Evolutionary conservation across 1,140 invertebrate genomes (phyloP), one percentile per base, ranked within the genome.

Genomic region (Microplitis mediator): DNA sequence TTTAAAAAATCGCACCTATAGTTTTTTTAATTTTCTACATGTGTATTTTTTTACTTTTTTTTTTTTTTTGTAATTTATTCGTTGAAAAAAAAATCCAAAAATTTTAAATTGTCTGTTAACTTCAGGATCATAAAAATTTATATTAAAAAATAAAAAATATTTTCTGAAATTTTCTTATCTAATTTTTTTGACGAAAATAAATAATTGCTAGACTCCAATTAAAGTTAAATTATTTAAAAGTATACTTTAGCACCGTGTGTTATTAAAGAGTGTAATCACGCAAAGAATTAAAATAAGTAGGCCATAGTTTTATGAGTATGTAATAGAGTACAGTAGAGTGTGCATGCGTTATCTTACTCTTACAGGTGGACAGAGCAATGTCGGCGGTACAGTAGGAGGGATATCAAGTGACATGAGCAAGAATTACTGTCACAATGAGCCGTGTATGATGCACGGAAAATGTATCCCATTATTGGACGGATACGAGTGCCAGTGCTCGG

Each of bases 381-480:
- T 77, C 58, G 78, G 74, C 35, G 80, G 77, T 74, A 72, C 72
- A 74, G 74, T 76, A 45, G 34, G 72, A 13, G 45, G 71, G 70
- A 68, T 74, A 58, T 74, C 77, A 71, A 70, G 58, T 39, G 63
- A 51, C 69, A 74, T 86, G 64, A 86, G 89, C 31, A 88, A 90
- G 71, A 93, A 95, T 85, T 90, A 90, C 78, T 96, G 95, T 82
- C 86, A 90, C 74, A 90, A 91, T 80, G 92, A 94, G 78, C 94
- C 94, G 6, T 96, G 95, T 85, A 91, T 94, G 90, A 89, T 90
- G 76, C 92, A 92, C 81, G 94, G 94, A 69, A 91, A 90, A 69
- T 95, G 94, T 84, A 90, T 93, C 61, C 92, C 92, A 35, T 88
- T 89, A 80, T 87, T 89, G 73, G 92, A 94, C 81, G 90, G 91